Base-by-base conservation (phyloP, 2,888 invertebrate genomes). In the Myopa tessellatipennis region DNA sequence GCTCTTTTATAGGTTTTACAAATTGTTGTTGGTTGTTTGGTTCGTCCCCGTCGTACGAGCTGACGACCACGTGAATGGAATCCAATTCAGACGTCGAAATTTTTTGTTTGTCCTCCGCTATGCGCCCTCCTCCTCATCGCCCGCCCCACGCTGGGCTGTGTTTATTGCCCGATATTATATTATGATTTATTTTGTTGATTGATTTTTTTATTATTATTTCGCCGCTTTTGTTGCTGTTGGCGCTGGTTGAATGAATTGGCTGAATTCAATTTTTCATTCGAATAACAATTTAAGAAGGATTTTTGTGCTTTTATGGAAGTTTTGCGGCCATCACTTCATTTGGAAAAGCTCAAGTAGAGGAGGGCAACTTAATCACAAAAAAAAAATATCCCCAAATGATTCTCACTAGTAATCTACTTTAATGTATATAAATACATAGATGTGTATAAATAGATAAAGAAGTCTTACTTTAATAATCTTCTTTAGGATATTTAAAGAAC, bases 131-230 rank as follows among this genome's bases (percentile, higher is more conserved):
- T 6, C 61, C 40, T 5, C 61, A 3, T 16, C 18, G 12, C 50
- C 63, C 34, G n/a, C 26, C 45, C 38, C 16, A 65, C 4, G 12
- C 10, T 55, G 3, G 52, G 26, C 50, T 52, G 69, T 45, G 52
- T 55, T 68, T 68, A 36, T 55, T 70, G 61, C 26, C 63, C 16
- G 73, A 63, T 63, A 73, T 63, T 75, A n/a, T 58, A 58, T 70
- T 45, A 61, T 67, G 77, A 69, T 78, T 77, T 77, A 72, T 80
- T 77, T 79, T 63, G 60, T 79, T 77, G 78, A 79, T 78, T 78
- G 78, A 76, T 77, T 78, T 79, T 77, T 77, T 68, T 73, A n/a
- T 77, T 26, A 26, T 26, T 72, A 26, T 58, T 77, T 63, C 18
- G 60, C n/a, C 72, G 38, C 26, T 72, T 70, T 74, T 18, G 18